Percentiles rank a stretch among this genome's conserved stretches.
Evolutionary conservation across 2,113 vertebrate species (phyloP).

Genomic region (Nasalis larvatus): DNA sequence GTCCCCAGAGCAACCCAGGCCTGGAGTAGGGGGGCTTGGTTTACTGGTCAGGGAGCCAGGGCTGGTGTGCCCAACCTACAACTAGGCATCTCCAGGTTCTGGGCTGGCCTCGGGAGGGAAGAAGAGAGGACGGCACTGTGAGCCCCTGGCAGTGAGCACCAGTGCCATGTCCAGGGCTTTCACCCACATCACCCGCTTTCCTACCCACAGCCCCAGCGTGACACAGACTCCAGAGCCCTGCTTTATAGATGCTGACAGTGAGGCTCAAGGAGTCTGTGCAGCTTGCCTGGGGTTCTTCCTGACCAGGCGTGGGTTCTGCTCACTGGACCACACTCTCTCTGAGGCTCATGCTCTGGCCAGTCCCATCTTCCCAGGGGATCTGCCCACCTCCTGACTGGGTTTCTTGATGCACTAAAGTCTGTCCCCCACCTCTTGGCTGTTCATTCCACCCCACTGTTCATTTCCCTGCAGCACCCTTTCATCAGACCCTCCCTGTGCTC

Average conservation of each 20-base stretch:
- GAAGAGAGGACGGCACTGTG: not conserved
- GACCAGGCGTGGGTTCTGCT: fast-evolving
- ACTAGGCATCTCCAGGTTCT: not conserved
- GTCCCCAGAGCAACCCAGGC: not conserved
- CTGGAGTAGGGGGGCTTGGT: not conserved
- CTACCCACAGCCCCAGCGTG: not conserved
- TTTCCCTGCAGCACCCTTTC: not conserved
- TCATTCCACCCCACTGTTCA: not conserved
- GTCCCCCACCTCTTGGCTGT: not conserved
- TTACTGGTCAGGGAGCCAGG: not conserved
- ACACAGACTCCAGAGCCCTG: fast-evolving
- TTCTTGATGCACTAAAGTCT: not conserved
- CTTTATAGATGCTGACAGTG: not conserved
- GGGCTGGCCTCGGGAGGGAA: fast-evolving
- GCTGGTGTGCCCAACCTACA: not conserved
- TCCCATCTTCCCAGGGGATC: not conserved
- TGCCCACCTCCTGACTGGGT: not conserved
- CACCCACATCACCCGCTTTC: fast-evolving
- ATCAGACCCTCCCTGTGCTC: not conserved
- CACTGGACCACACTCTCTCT: not conserved
- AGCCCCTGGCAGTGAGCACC: too few relatives aligned
- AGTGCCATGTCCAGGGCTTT: not conserved
- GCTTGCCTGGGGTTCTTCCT: not conserved
- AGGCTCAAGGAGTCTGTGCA: not conserved
- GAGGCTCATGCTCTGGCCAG: not conserved